Evolutionary conservation across 2,797 vertebrate genomes (phyloP).

Genomic region (Vespertilio murinus): DNA sequence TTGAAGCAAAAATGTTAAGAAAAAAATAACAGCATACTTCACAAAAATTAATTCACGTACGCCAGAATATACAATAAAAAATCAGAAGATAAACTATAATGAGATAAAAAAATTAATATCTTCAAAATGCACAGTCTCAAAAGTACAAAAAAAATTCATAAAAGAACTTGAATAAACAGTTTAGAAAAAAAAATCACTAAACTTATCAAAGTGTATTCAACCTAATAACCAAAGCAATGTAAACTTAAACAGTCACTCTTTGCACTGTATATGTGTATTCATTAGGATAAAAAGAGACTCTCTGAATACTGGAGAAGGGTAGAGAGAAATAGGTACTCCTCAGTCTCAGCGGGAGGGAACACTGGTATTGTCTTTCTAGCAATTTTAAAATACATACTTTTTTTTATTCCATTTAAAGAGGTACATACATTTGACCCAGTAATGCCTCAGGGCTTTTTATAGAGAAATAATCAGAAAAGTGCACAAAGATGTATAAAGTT

Average conservation of each 20-base stretch:
- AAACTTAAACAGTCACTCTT: not conserved
- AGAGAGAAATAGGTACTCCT: not conserved
- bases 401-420: too few relatives aligned
- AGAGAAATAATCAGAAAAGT: slow-evolving; percentile 39
- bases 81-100: not conserved
- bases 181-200: slow-evolving; percentile 14
- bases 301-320: not conserved
- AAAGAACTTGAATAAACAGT: not conserved
- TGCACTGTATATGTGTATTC: not conserved
- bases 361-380: not conserved
- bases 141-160: not conserved
- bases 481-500: not conserved
- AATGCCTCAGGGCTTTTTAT: not conserved
- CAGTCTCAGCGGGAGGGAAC: too few relatives aligned
- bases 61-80: not conserved
- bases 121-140: not conserved
- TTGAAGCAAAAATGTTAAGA: not conserved
- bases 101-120: not conserved
- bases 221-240: not conserved
- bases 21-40: not conserved
- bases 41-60: not conserved
- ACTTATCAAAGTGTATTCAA: not conserved
- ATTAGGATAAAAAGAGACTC: not conserved
- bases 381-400: not conserved
- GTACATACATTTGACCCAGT: not conserved